A percentile compares a stretch with the other conserved stretches of the same genome.
These are phyloP conservation scores for Aphrocallistes beatrix DNA, from an alignment of 37 sponge, comb jelly and placozoan genomes.

Conservation along the genomic window DNA sequence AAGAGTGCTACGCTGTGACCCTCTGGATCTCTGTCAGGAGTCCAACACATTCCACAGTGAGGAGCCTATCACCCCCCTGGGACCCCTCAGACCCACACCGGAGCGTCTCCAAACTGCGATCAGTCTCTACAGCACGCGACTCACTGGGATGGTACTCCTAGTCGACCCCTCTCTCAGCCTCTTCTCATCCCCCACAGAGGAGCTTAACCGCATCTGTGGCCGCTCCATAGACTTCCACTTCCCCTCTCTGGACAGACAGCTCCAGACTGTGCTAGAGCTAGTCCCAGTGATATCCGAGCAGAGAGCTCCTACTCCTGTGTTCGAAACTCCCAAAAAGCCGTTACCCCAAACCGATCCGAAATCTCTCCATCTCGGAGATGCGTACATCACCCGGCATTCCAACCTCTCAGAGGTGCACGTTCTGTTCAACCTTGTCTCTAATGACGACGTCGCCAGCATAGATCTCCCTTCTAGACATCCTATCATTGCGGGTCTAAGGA, in stretches of 20 bases:
- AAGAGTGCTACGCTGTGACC: slow-evolving; percentile 55
- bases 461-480: slow-evolving; percentile 50
- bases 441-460: slow-evolving; percentile 26
- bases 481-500: slow-evolving; percentile 63
- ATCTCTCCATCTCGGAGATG: slow-evolving; percentile 52
- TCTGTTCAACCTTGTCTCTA: slow-evolving; percentile 62
- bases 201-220: slow-evolving; percentile 39
- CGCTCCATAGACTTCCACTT: slow-evolving; percentile 87
- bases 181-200: slow-evolving; percentile 22
- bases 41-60: too few relatives aligned
- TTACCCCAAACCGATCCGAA: neutral
- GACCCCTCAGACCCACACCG: slow-evolving; percentile 35
- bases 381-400: slow-evolving; percentile 83
- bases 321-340: neutral
- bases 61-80: neutral
- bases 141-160: slow-evolving; percentile 59
- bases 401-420: slow-evolving; percentile 82
- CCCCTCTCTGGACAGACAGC: slow-evolving; percentile 53
- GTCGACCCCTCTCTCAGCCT: slow-evolving; percentile 52
- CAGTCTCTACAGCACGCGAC: slow-evolving; percentile 68
- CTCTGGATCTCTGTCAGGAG: slow-evolving; percentile 54
- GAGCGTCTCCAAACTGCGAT: slow-evolving; percentile 77
- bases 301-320: neutral
- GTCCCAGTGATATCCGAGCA: slow-evolving; percentile 21
- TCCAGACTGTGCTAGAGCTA: slow-evolving; percentile 29